Evolutionary conservation across 1,140 invertebrate species (phyloP).

Genomic region (Drosophila sp.): DNA sequence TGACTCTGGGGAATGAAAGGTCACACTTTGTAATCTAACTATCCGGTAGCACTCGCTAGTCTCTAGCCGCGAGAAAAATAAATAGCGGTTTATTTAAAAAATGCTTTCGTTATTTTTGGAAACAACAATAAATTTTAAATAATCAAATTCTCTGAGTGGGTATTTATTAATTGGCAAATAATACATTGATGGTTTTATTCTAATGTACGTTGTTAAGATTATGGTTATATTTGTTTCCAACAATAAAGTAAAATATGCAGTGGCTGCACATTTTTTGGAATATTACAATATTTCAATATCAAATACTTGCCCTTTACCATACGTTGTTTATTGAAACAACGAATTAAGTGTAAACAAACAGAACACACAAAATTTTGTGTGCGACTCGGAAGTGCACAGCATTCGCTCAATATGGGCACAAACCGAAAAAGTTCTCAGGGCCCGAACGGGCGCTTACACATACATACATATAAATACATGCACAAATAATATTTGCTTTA

Average conservation of each 20-base stretch:
- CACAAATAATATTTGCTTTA: slow-evolving; percentile 54
- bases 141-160: no score
- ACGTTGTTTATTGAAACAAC: slow-evolving; percentile 69
- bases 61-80: no score
- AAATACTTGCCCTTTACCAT: slow-evolving; percentile 66
- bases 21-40: no score
- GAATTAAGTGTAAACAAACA: slow-evolving; percentile 75
- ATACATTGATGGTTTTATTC: no score
- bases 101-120: no score
- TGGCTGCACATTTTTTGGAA: slow-evolving; percentile 17
- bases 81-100: no score
- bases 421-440: slow-evolving; percentile 73
- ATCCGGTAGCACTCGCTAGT: no score
- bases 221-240: background rate
- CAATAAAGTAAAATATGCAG: background rate
- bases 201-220: background rate
- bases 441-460: slow-evolving; percentile 14
- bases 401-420: slow-evolving; percentile 58
- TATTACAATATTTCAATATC: slow-evolving; percentile 45
- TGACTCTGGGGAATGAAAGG: no score
- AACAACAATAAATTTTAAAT: no score
- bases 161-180: no score
- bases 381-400: slow-evolving; percentile 57
- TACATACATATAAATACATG: slow-evolving; percentile 8
- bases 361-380: slow-evolving; percentile 51